Evolutionary conservation across 2,113 vertebrate genomes (phyloP).

Genomic region (Peromyscus maniculatus): DNA sequence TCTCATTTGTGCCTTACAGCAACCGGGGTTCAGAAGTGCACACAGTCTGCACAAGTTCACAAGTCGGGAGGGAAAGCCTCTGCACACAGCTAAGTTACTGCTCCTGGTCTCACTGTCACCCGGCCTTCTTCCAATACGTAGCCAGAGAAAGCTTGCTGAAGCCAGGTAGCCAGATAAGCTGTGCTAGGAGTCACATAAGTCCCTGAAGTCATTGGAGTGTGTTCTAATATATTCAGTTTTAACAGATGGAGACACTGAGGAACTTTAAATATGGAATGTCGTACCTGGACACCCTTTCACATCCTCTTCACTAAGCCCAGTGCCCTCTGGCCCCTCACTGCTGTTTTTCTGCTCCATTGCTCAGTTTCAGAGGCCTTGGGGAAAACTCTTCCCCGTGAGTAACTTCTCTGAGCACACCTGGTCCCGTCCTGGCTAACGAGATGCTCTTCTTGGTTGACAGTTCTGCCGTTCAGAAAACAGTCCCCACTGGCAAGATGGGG

Average conservation of each 20-base stretch:
- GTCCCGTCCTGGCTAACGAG: not conserved
- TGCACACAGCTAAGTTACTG: not conserved
- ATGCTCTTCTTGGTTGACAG: not conserved
- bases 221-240: not conserved
- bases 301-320: not conserved
- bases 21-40: not conserved
- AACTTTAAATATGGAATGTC: not conserved
- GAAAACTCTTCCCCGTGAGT: not conserved
- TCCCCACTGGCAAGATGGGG: not conserved
- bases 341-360: not conserved
- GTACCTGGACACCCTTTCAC: not conserved
- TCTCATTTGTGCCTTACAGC: not conserved
- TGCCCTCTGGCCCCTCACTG: not conserved
- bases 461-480: not conserved
- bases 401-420: not conserved
- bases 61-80: not conserved
- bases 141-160: not conserved
- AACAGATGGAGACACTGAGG: not conserved
- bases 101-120: not conserved
- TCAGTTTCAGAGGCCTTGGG: not conserved
- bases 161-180: not conserved
- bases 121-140: not conserved
- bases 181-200: not conserved
- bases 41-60: not conserved
- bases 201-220: not conserved